These are phyloP conservation scores for Camponotus fellah DNA, from an alignment of 2,888 invertebrate species.

Conservation along the genomic window DNA sequence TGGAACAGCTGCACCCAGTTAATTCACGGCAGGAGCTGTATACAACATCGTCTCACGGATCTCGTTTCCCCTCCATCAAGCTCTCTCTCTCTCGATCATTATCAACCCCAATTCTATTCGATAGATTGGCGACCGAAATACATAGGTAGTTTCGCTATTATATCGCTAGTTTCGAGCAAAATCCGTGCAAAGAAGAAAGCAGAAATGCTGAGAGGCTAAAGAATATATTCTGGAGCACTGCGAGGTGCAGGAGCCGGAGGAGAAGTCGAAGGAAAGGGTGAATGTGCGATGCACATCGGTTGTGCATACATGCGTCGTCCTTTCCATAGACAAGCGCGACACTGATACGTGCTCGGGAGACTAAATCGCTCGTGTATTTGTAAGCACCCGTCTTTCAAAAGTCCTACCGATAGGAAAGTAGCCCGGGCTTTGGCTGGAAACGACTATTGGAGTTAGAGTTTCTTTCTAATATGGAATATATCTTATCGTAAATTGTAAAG, in stretches of 20 bases:
- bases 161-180: constrained; percentile 51
- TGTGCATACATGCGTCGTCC: constrained; percentile 59
- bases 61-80: constrained; percentile 1
- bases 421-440: constrained; percentile 1
- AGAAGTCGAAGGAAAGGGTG: constrained; percentile 46
- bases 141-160: constrained; percentile 60
- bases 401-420: constrained; percentile 63
- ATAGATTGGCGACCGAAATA: constrained; percentile 51
- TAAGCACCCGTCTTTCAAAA: constrained; percentile 41
- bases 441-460: not conserved
- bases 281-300: constrained; percentile 62
- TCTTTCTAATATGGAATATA: constrained; percentile 10
- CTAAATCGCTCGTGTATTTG: constrained; percentile 56
- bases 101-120: constrained; percentile 48
- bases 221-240: not conserved
- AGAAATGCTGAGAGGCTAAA: not conserved
- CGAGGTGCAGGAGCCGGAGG: constrained; percentile 34
- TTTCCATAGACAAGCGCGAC: constrained; percentile 59
- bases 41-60: constrained; percentile 31
- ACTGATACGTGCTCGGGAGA: constrained; percentile 64
- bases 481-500: not conserved
- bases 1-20: constrained; percentile 70
- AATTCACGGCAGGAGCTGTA: constrained; percentile 60
- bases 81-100: constrained; percentile 2
- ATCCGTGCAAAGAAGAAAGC: constrained; percentile 46